Evolutionary conservation across 2,113 vertebrate species (phyloP).

Genomic region (Panurus biarmicus): DNA sequence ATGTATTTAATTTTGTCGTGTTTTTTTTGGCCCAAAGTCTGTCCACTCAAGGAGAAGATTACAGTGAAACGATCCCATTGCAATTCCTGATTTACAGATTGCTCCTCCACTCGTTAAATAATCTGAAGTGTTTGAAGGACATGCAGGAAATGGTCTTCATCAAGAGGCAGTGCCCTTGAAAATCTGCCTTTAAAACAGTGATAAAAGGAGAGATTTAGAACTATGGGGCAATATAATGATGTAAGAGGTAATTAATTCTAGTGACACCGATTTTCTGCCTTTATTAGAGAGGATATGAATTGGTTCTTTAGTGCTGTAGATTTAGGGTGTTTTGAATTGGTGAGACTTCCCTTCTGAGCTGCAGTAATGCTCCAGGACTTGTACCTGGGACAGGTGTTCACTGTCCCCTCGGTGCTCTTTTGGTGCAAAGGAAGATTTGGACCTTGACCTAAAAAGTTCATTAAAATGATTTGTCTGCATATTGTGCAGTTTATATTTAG

Average conservation of each 20-base stretch:
- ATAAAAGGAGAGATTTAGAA: background rate
- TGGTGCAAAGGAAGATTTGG: background rate
- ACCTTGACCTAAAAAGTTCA: background rate
- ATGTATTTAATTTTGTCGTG: background rate
- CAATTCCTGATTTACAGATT: background rate
- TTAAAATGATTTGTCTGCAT: background rate
- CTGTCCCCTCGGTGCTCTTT: background rate
- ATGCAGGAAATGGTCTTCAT: background rate
- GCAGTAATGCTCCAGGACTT: background rate
- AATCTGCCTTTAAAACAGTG: background rate
- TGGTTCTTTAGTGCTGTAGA: background rate
- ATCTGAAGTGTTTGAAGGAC: background rate
- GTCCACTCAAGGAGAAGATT: background rate
- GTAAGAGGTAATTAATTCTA: background rate
- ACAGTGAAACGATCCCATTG: background rate
- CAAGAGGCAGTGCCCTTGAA: background rate
- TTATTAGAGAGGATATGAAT: background rate
- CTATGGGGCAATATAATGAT: background rate
- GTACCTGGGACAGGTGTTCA: background rate
- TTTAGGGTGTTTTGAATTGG: background rate
- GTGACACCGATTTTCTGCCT: background rate
- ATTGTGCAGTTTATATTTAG: constrained; percentile 3
- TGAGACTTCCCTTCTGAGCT: background rate
- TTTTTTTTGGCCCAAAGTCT: background rate
- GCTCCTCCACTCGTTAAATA: background rate